Evolutionary conservation across 2,797 vertebrate species (phyloP).

Genomic region (Lagorchestes hirsutus): DNA sequence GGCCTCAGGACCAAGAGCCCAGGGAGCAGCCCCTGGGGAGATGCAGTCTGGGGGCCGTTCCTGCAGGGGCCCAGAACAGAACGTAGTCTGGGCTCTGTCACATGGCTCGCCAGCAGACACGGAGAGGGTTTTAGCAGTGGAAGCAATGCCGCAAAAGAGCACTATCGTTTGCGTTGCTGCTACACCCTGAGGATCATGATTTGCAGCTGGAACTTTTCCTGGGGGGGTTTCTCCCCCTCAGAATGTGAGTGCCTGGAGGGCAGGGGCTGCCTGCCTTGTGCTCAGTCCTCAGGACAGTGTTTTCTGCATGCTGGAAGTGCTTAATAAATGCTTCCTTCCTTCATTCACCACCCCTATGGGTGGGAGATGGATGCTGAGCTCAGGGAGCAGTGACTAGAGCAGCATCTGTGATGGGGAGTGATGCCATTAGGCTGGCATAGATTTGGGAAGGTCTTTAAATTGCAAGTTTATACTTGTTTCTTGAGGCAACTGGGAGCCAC

Average conservation of each 20-base stretch:
- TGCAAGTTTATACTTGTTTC: slow-evolving; percentile 10
- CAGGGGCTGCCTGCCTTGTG: neutral
- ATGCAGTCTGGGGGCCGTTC: no score
- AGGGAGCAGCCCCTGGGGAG: no score
- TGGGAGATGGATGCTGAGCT: neutral
- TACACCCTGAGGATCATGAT: neutral
- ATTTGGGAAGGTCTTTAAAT: neutral
- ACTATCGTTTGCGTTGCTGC: neutral
- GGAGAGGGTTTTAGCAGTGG: neutral
- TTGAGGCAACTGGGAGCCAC: neutral
- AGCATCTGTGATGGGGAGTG: neutral
- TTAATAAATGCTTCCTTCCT: neutral
- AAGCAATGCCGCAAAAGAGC: neutral
- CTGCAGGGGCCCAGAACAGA: neutral
- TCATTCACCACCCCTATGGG: neutral
- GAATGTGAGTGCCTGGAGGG: neutral
- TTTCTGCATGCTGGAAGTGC: no score
- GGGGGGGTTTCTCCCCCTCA: neutral
- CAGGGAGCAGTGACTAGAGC: neutral
- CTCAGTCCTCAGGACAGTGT: neutral
- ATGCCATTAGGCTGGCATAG: neutral
- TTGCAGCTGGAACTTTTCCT: neutral
- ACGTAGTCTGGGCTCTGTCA: neutral
- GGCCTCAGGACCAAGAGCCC: neutral
- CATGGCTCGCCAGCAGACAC: neutral